Evolutionary conservation across 2,797 vertebrate species (phyloP).

Genomic region (Sebastes wilsoni): DNA sequence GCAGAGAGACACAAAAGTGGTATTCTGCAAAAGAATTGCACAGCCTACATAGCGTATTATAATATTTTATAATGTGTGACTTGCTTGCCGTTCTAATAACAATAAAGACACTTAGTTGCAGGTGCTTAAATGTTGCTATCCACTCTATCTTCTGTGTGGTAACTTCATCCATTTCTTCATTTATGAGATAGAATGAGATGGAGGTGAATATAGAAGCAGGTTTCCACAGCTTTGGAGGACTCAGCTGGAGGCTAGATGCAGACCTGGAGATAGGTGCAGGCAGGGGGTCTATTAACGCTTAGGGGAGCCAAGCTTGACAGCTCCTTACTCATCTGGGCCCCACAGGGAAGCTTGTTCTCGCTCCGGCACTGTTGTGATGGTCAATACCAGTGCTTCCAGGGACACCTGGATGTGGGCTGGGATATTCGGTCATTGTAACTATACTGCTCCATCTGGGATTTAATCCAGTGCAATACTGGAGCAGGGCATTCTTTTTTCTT

Average conservation of each 20-base stretch:
- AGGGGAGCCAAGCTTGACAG: conserved; percentile 73
- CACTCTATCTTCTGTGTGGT: neutral
- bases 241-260: conserved; percentile 68
- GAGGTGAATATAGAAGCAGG: conserved; percentile 40
- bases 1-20: neutral
- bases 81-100: neutral
- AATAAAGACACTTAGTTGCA: neutral
- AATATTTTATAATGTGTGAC: neutral
- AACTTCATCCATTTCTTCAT: conserved; percentile 17
- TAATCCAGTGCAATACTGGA: conserved; percentile 44
- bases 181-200: conserved; percentile 24
- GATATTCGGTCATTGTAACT: conserved; percentile 70
- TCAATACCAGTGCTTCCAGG: conserved; percentile 76
- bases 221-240: conserved; percentile 53
- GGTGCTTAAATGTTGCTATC: neutral
- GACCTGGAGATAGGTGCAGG: conserved; percentile 67
- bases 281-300: conserved; percentile 81
- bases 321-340: conserved; percentile 80
- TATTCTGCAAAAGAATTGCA: neutral
- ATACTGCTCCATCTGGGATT: conserved; percentile 64
- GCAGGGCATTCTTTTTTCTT: conserved; percentile 29
- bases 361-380: conserved; percentile 73
- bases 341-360: conserved; percentile 75
- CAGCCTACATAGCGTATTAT: neutral
- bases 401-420: conserved; percentile 71